Conservation (phyloP, 2,113 vertebrate species). For the Madoqua kirkii region DNA sequence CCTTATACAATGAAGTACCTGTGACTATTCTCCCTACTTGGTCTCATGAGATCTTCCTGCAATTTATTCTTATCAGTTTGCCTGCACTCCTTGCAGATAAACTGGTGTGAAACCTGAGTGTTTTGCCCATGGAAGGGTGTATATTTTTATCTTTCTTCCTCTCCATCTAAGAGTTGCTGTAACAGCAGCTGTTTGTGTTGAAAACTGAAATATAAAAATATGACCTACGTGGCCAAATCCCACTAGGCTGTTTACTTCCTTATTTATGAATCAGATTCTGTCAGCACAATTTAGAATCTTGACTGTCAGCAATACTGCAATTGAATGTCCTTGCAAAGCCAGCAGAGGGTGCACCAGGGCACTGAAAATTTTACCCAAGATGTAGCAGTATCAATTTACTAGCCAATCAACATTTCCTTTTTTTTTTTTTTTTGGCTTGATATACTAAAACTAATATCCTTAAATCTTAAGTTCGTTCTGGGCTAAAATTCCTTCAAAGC, state of each 20-base stretch:
- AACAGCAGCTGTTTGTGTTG: conserved; percentile 50
- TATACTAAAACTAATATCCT: conserved; percentile 20
- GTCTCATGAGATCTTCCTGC: not conserved
- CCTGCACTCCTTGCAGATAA: conserved; percentile 36
- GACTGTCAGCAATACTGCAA: conserved; percentile 63
- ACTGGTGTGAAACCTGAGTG: conserved; percentile 27
- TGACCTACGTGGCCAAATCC: conserved; percentile 53
- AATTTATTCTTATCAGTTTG: conserved; percentile 14
- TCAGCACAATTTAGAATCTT: conserved; percentile 60
- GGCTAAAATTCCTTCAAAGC: conserved; percentile 25
- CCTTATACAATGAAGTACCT: not conserved
- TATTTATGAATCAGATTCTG: conserved; percentile 66
- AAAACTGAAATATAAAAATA: conserved; percentile 64
- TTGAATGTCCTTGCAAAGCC: conserved; percentile 62
- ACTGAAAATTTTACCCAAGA: conserved; percentile 64
- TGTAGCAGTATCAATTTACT: conserved; percentile 43
- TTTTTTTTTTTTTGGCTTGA: not conserved
- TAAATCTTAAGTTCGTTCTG: not conserved
- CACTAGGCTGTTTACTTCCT: conserved; percentile 62
- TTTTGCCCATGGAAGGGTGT: conserved; percentile 17
- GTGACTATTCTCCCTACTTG: not conserved
- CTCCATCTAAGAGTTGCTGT: conserved; percentile 46
- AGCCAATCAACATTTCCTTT: conserved; percentile 36
- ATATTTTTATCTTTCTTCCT: conserved; percentile 41
- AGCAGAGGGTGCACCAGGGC: conserved; percentile 74